Evolutionary conservation across 2,113 vertebrate species (phyloP).

Genomic region (Alexandromys fortis): DNA sequence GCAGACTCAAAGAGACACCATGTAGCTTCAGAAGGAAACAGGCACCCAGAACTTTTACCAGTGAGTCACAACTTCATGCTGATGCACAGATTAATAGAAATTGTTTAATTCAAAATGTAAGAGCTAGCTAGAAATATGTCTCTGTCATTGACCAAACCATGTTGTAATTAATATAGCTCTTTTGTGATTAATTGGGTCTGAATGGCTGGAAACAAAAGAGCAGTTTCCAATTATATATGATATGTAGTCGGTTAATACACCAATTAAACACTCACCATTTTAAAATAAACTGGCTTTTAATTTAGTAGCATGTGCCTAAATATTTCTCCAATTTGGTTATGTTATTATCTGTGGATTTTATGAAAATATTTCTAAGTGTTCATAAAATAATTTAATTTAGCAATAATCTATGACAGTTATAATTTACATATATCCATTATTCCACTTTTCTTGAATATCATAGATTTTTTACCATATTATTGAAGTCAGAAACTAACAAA

Average conservation of each 20-base stretch:
- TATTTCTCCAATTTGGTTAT: background rate
- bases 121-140: too few relatives aligned
- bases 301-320: background rate
- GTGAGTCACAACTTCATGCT: too few relatives aligned
- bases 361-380: background rate
- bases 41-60: too few relatives aligned
- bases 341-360: background rate
- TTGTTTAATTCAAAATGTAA: too few relatives aligned
- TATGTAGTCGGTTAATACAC: background rate
- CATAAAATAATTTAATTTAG: background rate
- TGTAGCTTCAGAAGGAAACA: too few relatives aligned
- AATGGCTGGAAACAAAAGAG: too few relatives aligned
- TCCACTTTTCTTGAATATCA: background rate
- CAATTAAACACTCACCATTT: background rate
- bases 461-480: background rate
- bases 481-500: background rate
- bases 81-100: too few relatives aligned
- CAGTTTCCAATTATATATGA: background rate
- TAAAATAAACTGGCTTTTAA: background rate
- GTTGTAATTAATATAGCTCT: too few relatives aligned
- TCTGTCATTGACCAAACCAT: too few relatives aligned
- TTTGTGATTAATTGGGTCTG: too few relatives aligned
- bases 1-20: too few relatives aligned
- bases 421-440: fast-evolving
- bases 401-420: background rate